Base-by-base conservation (phyloP, 2,113 vertebrate species). In the Silurus asotus region DNA sequence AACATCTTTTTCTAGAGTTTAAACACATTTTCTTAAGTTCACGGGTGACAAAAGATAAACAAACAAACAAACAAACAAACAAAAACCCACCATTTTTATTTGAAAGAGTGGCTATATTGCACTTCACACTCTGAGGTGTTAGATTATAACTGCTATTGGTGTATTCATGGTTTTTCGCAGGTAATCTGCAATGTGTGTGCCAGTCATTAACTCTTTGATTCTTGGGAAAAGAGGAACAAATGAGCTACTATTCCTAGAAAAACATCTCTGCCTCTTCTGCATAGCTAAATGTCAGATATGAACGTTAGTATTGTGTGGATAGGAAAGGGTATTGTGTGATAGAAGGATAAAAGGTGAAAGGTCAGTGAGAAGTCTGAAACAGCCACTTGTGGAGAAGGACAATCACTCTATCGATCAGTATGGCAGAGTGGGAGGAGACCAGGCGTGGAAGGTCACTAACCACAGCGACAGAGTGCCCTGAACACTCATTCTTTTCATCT, bases 281-380 rank as follows among this genome's bases (percentile, higher is more conserved):
- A 48, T 28, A 74, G 55, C 82, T 77, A 84, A 88, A 90, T 88
- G 87, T 87, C 87, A 90, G 82, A 87, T 85, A 84, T 90, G 79
- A 90, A 90, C 61, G 72, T 88, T 65, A 88, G 82, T 59, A 88
- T 87, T 88, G 89, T 90, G 62, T 53, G 64, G 8, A 45, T 17
- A 62, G 70, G 70, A 59, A 15, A n/a, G 51, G n/a, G 37, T 77
- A 49, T 53, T 48, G 49, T 65, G 0, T 62, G 80, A 82, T 59
- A 58, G 74, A 82, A 4, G 72, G 81, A 75, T 79, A 11, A 69
- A 61, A 72, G 86, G 53, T 80, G 49, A 86, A 84, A 88, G 88
- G 88, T 88, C 86, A 89, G 23, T 14, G 65, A 74, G 5, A n/a
- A 80, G 81, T 49, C 86, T 90, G 88, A 90, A 90, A 86, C 64